These are phyloP conservation scores for Pseudeuparius sepicola DNA, from an alignment of 2,888 invertebrate genomes.

Conservation along the genomic window DNA sequence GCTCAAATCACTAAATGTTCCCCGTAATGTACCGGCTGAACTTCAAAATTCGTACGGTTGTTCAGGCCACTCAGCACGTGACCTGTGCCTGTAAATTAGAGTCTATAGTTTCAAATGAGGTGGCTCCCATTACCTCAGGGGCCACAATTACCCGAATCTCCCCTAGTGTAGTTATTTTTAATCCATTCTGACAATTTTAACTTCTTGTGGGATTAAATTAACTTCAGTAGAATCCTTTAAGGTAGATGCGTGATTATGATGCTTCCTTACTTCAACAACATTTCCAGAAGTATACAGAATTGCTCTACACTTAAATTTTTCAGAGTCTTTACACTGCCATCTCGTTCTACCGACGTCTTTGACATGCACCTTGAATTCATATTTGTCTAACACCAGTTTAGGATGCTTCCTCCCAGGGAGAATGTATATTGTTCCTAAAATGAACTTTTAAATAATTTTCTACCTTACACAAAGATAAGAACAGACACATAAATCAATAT, in stretches of 20 bases:
- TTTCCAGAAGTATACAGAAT: constrained; percentile 14
- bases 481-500: too few species aligned
- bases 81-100: too few species aligned
- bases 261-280: constrained; percentile 16
- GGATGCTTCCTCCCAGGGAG: constrained; percentile 26
- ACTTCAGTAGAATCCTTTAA: constrained; percentile 9
- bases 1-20: too few species aligned
- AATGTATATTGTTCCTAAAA: constrained; percentile 25
- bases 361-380: constrained; percentile 25
- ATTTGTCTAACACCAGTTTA: constrained; percentile 24
- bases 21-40: too few species aligned
- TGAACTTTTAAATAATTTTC: too few species aligned
- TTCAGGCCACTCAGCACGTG: too few species aligned
- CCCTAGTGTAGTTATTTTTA: too few species aligned
- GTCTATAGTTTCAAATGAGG: too few species aligned
- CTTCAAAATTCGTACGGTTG: too few species aligned
- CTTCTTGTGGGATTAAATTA: constrained; percentile 17
- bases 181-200: constrained; percentile 14
- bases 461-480: too few species aligned
- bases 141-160: too few species aligned
- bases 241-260: constrained; percentile 26
- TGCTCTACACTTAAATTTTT: constrained; percentile 18
- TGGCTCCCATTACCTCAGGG: too few species aligned
- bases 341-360: constrained; percentile 15
- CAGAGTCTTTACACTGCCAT: constrained; percentile 19